Conservation (phyloP, 2,113 vertebrate species). For the Kryptolebias marmoratus region DNA sequence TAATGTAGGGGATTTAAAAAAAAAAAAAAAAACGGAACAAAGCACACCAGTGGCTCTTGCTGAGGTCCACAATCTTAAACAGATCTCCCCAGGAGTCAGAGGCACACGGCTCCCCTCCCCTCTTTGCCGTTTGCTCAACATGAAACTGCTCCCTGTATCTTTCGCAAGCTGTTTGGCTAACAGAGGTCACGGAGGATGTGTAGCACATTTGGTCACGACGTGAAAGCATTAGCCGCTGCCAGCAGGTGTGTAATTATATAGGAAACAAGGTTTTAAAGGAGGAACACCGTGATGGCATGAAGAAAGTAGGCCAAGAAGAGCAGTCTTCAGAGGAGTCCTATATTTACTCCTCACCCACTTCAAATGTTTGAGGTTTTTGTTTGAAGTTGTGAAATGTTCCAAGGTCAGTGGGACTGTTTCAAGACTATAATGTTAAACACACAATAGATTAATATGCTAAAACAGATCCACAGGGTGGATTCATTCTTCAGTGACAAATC, state of each 20-base stretch:
- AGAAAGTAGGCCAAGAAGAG: conserved; percentile 66
- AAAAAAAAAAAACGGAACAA: conserved; percentile 24
- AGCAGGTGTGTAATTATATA: conserved; percentile 77
- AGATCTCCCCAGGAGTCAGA: conserved; percentile 39
- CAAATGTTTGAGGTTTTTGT: conserved; percentile 54
- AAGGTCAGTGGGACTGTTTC: conserved; percentile 67
- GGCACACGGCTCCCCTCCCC: conserved; percentile 11
- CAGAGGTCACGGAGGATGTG: conserved; percentile 66
- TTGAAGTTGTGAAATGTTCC: conserved; percentile 63
- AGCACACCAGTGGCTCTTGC: conserved; percentile 21
- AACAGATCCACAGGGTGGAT: conserved; percentile 1
- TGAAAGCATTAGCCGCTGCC: conserved; percentile 63
- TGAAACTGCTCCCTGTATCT: conserved; percentile 59
- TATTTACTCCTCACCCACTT: conserved; percentile 72
- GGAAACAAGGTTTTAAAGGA: conserved; percentile 62
- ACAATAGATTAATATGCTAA: conserved; percentile 19
- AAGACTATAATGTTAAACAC: conserved; percentile 54
- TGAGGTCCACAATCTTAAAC: conserved; percentile 26
- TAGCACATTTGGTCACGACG: conserved; percentile 55
- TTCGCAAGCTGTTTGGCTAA: conserved; percentile 69
- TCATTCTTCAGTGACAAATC: neutral
- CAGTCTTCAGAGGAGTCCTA: conserved; percentile 67
- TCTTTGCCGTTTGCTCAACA: conserved; percentile 37
- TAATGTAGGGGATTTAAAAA: neutral
- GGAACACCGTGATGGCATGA: conserved; percentile 37